A percentile compares a stretch with the other conserved stretches of the same genome.
These are phyloP conservation scores for Phylloscopus collybita DNA, from an alignment of 2,797 vertebrate genomes.

Conservation along the genomic window DNA sequence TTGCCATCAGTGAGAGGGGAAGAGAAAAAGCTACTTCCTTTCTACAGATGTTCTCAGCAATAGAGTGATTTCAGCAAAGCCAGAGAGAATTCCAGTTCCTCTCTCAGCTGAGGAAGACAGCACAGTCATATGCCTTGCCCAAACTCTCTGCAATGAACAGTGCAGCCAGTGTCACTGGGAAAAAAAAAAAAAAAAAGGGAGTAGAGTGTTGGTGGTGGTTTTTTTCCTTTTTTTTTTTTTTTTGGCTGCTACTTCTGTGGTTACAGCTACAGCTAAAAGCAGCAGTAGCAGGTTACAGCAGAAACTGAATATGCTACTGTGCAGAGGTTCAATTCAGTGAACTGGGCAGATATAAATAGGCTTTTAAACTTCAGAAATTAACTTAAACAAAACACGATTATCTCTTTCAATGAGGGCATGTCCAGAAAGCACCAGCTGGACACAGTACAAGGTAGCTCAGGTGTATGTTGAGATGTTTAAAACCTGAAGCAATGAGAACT, in stretches of 20 bases:
- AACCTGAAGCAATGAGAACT: constrained; percentile 5
- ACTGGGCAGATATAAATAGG: background rate
- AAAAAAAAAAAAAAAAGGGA: background rate
- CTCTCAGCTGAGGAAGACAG: constrained; percentile 34
- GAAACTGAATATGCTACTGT: constrained; percentile 55
- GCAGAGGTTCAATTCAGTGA: background rate
- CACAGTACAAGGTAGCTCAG: background rate
- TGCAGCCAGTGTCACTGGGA: constrained; percentile 7
- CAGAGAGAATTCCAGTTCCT: background rate
- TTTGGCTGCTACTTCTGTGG: constrained; percentile 17
- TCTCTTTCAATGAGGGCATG: background rate
- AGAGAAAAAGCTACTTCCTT: background rate
- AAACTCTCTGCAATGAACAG: constrained; percentile 25
- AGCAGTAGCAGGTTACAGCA: constrained; percentile 36
- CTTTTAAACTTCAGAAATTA: constrained; percentile 10
- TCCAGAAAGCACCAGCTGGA: background rate
- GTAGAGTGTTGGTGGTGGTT: background rate
- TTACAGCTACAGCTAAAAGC: constrained; percentile 51
- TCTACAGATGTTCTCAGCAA: constrained; percentile 1
- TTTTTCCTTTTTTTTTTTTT: background rate
- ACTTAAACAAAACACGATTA: background rate
- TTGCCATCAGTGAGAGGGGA: background rate
- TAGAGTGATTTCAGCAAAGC: background rate
- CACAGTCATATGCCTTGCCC: background rate
- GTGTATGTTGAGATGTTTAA: background rate